These are phyloP conservation scores for Bhutanitis thaidina DNA, from an alignment of 2,888 invertebrate species.

Conservation along the genomic window DNA sequence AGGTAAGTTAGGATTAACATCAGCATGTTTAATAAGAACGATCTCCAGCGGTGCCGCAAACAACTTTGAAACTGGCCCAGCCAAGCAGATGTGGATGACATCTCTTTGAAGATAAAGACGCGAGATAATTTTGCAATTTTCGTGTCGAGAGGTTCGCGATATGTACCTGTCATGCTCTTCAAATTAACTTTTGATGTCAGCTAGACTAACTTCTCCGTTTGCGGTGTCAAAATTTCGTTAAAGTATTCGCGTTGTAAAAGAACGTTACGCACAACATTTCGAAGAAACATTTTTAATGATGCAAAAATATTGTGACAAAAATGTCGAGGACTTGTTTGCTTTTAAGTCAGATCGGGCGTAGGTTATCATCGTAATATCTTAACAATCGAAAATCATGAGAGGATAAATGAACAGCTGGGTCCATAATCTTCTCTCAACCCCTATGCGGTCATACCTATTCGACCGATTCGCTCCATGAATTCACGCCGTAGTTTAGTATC, in stretches of 20 bases:
- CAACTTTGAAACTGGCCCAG: slow-evolving; percentile 70
- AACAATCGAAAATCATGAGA: slow-evolving; percentile 38
- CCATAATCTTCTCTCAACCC: slow-evolving; percentile 44
- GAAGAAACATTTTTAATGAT: not conserved
- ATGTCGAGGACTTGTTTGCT: not conserved
- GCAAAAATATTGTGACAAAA: not conserved
- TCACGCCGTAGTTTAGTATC: slow-evolving; percentile 42
- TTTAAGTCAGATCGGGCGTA: slow-evolving; percentile 12
- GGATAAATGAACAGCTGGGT: slow-evolving; percentile 41
- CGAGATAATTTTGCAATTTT: slow-evolving; percentile 77
- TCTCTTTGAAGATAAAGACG: slow-evolving; percentile 79
- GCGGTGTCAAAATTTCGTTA: slow-evolving; percentile 40
- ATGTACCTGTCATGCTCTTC: slow-evolving; percentile 62
- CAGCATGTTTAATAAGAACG: slow-evolving; percentile 59
- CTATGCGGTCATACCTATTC: slow-evolving; percentile 46
- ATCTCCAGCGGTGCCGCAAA: slow-evolving; percentile 62
- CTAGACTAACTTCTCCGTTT: slow-evolving; percentile 49
- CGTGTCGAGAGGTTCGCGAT: slow-evolving; percentile 60
- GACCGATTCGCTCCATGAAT: slow-evolving; percentile 43
- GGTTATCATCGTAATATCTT: slow-evolving; percentile 26
- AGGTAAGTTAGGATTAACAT: slow-evolving; percentile 59
- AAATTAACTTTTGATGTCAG: slow-evolving; percentile 69
- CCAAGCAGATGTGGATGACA: slow-evolving; percentile 70
- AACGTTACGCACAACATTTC: not conserved
- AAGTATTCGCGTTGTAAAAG: not conserved